These are phyloP conservation scores for Athalia cordata DNA, from an alignment of 2,888 invertebrate species.

Conservation along the genomic window DNA sequence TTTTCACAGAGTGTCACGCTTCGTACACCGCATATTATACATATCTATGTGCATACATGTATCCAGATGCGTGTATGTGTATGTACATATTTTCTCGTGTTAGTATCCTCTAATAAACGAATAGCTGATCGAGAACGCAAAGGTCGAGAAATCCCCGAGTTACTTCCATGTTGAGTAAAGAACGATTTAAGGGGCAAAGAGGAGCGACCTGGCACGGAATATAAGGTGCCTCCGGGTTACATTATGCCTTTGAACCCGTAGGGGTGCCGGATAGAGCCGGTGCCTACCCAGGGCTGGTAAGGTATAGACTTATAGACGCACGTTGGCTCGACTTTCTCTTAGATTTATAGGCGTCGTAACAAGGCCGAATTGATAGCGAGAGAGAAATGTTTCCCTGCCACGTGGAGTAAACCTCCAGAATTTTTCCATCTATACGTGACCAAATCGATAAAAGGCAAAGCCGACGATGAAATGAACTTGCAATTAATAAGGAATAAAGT, in stretches of 20 bases:
- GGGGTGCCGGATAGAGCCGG: no score
- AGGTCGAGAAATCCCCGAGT: not conserved
- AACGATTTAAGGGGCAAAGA: not conserved
- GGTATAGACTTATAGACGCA: not conserved
- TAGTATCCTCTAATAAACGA: not conserved
- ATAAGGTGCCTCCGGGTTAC: not conserved
- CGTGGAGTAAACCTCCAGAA: not conserved
- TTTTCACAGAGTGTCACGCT: no score
- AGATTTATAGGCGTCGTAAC: constrained; percentile 24
- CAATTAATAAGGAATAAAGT: no score
- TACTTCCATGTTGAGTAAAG: not conserved
- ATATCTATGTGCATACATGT: not conserved
- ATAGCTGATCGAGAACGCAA: not conserved
- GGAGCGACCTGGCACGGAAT: not conserved
- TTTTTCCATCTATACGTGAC: not conserved
- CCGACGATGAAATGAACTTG: no score
- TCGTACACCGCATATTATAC: no score
- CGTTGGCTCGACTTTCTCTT: not conserved
- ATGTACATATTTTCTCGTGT: not conserved
- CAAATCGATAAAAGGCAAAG: no score
- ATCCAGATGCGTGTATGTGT: not conserved
- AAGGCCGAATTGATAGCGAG: constrained; percentile 28
- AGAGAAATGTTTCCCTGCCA: not conserved
- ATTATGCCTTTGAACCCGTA: not conserved
- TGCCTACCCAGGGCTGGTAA: no score